These are phyloP conservation scores for Crioceris asparagi DNA, from an alignment of 2,888 invertebrate genomes.

Conservation along the genomic window DNA sequence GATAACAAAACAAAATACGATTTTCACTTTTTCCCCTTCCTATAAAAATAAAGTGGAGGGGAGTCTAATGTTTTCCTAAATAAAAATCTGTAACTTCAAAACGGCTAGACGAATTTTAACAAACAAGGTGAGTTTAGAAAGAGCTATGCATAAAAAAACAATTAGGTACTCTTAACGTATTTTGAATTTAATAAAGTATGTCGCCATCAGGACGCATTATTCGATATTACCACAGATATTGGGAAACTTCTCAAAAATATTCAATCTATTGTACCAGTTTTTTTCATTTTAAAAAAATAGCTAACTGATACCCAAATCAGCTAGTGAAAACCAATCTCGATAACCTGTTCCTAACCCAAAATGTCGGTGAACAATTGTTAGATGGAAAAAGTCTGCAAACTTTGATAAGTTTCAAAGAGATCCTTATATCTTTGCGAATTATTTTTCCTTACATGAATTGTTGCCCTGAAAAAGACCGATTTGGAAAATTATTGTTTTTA, in stretches of 20 bases:
- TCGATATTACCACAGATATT: background rate
- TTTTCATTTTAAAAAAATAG: background rate
- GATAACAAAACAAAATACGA: too few relatives aligned
- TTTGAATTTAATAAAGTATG: too few relatives aligned
- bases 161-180: too few relatives aligned
- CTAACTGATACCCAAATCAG: background rate
- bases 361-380: too few relatives aligned
- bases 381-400: too few relatives aligned
- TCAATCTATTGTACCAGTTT: background rate
- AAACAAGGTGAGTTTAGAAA: background rate
- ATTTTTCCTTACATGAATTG: too few relatives aligned
- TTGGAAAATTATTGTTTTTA: too few relatives aligned
- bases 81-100: too few relatives aligned
- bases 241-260: background rate
- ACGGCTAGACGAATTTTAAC: too few relatives aligned
- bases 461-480: too few relatives aligned
- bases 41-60: background rate
- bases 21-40: background rate
- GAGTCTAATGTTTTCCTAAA: background rate
- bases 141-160: too few relatives aligned
- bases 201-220: background rate
- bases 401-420: background rate
- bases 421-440: too few relatives aligned
- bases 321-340: background rate
- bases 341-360: background rate